Conservation (phyloP, 1,140 invertebrate species). For the Drosophila santomea region DNA sequence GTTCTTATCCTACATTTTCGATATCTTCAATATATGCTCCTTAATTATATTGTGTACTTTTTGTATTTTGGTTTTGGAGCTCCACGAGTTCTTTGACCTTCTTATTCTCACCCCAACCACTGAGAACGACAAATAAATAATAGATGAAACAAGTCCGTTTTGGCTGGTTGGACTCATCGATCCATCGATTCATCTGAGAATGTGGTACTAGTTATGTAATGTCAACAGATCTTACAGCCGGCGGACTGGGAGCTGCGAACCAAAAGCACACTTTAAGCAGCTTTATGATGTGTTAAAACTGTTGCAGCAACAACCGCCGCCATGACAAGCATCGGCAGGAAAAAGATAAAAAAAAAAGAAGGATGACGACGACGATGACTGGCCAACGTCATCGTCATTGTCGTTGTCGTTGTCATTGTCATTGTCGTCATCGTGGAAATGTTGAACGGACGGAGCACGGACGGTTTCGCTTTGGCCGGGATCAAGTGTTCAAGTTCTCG, state of each 20-base stretch:
- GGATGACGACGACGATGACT: constrained; percentile 49
- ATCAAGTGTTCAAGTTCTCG: constrained; percentile 39
- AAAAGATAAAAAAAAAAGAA: constrained; percentile 26
- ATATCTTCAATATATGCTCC: too few relatives aligned
- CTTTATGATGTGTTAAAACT: constrained; percentile 72
- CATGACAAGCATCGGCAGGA: constrained; percentile 37
- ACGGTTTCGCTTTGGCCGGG: constrained; percentile 53
- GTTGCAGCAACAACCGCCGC: constrained; percentile 54
- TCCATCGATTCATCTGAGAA: constrained; percentile 5
- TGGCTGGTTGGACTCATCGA: too few relatives aligned
- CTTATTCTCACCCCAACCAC: neutral
- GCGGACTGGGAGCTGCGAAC: constrained; percentile 3
- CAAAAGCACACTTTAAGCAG: constrained; percentile 57
- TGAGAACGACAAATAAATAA: constrained; percentile 26
- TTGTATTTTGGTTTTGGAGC: neutral
- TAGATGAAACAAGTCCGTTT: constrained; percentile 22
- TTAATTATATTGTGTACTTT: neutral
- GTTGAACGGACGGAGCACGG: constrained; percentile 4
- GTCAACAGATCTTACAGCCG: constrained; percentile 12
- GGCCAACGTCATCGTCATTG: constrained; percentile 55
- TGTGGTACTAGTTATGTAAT: constrained; percentile 56
- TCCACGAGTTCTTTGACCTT: constrained; percentile 31
- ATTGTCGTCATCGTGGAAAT: constrained; percentile 60
- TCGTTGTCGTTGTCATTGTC: constrained; percentile 47
- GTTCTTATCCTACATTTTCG: too few relatives aligned